These are phyloP conservation scores for Leptopilina syphax DNA, from an alignment of 2,888 invertebrate species.

Conservation along the genomic window DNA sequence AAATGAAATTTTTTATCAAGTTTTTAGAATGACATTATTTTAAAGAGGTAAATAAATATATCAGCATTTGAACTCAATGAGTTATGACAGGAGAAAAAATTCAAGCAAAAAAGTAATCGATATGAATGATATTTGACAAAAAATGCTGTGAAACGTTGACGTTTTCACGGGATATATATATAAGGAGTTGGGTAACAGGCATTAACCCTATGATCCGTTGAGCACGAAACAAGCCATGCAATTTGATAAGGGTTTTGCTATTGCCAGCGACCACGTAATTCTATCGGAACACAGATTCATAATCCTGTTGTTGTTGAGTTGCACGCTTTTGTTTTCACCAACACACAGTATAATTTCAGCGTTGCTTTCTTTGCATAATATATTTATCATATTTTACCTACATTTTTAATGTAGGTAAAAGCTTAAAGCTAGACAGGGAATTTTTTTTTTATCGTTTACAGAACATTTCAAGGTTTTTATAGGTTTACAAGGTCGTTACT, in stretches of 20 bases:
- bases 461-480: constrained; percentile 7
- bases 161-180: neutral
- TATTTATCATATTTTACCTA: neutral
- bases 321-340: constrained; percentile 23
- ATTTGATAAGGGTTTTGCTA: constrained; percentile 46
- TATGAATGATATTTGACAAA: constrained; percentile 8
- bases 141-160: constrained; percentile 44
- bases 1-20: too few relatives aligned
- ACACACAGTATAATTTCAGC: neutral
- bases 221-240: constrained; percentile 43
- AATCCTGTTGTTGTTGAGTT: constrained; percentile 39
- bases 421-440: neutral
- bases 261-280: constrained; percentile 47
- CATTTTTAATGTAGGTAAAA: neutral
- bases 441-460: constrained; percentile 21
- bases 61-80: too few relatives aligned
- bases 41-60: too few relatives aligned
- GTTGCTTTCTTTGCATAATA: neutral
- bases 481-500: neutral
- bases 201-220: constrained; percentile 48
- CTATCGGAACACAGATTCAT: constrained; percentile 19
- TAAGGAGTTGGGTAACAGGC: constrained; percentile 31
- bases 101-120: constrained; percentile 16
- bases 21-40: too few relatives aligned
- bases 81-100: neutral